Evolutionary conservation across 2,113 vertebrate genomes (phyloP).

Genomic region (Manacus vitellinus): DNA sequence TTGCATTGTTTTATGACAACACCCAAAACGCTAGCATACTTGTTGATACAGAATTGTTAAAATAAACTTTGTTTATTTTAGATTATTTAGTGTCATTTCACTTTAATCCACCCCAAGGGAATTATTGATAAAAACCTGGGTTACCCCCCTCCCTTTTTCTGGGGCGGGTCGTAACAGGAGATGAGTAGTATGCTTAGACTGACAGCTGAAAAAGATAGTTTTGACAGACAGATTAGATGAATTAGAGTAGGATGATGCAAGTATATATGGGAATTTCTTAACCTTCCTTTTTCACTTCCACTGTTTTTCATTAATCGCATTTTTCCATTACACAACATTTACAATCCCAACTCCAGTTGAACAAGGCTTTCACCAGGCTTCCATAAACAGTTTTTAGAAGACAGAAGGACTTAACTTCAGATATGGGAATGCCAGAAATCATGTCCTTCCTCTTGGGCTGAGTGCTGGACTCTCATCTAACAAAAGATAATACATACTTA

Average conservation of each 20-base stretch:
- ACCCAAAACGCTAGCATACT: too few species aligned
- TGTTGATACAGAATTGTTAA: too few species aligned
- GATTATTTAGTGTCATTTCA: too few species aligned
- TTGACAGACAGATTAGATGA: conserved; percentile 39
- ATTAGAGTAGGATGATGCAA: not conserved
- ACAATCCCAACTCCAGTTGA: not conserved
- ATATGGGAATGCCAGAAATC: not conserved
- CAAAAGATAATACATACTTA: not conserved
- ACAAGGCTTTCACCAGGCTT: not conserved
- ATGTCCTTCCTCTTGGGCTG: not conserved
- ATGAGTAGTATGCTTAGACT: conserved; percentile 34
- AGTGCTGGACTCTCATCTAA: not conserved
- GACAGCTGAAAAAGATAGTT: conserved; percentile 37
- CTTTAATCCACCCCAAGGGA: too few species aligned
- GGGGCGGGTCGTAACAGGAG: not conserved
- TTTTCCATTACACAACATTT: not conserved
- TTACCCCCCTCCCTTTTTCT: too few species aligned
- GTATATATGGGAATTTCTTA: not conserved
- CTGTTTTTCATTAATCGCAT: not conserved
- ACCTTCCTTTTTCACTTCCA: not conserved
- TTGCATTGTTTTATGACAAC: too few species aligned
- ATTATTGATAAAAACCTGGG: too few species aligned
- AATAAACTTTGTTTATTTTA: too few species aligned
- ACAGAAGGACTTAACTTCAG: not conserved
- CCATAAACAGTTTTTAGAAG: not conserved